Conservation (phyloP, 2,113 vertebrate species). For the Cyphomyrus discorhynchus region DNA sequence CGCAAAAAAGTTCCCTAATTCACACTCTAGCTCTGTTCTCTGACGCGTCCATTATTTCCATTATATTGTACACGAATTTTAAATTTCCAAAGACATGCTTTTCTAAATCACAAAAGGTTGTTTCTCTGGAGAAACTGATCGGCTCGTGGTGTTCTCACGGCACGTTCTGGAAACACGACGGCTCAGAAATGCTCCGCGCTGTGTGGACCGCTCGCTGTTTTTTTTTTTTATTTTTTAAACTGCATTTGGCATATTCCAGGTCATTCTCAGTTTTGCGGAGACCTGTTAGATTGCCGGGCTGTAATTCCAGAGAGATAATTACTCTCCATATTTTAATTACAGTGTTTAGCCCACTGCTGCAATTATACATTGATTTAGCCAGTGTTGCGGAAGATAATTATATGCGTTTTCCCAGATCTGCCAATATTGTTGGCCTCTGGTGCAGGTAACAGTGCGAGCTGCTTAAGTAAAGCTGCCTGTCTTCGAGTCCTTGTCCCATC, state of each 20-base stretch:
- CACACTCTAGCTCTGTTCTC: neutral
- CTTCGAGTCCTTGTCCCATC: neutral
- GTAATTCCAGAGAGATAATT: conserved; percentile 3
- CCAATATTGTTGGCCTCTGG: neutral
- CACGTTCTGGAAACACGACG: neutral
- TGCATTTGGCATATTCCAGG: neutral
- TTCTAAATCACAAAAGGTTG: neutral
- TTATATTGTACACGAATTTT: neutral
- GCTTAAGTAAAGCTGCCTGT: neutral
- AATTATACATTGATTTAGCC: neutral
- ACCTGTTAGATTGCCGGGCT: neutral
- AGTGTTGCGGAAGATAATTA: conserved; percentile 6
- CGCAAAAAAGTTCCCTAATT: neutral
- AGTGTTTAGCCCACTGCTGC: conserved; percentile 3
- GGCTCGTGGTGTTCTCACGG: neutral
- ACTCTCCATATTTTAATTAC: conserved; percentile 12
- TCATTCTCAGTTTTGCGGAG: neutral
- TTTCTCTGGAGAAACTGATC: neutral
- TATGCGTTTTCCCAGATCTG: neutral
- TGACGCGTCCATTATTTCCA: neutral
- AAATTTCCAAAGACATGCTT: neutral
- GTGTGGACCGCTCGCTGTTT: neutral
- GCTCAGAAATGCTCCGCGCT: neutral
- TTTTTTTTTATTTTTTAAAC: neutral
- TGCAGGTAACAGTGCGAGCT: neutral